phyloP scores from a whole-genome alignment of 1,140 invertebrate species.

The Platorchestia sp. region DNA sequence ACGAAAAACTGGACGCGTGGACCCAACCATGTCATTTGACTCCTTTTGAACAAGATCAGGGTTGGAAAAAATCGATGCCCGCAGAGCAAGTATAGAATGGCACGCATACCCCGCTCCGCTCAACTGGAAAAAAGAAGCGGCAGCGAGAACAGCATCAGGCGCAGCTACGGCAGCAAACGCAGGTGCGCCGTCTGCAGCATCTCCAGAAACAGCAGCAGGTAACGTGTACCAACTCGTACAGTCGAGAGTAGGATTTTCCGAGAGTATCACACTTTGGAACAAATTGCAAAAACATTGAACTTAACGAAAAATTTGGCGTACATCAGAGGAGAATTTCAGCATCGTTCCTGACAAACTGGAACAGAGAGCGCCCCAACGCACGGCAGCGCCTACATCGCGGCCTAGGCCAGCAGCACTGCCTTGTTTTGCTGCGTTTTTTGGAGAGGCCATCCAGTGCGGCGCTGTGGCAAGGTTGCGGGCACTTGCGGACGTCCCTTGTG shows the following conservation, averaged over 20 bases:
- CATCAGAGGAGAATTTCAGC: not conserved
- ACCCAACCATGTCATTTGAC: conserved; percentile 49
- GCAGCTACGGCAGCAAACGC: not conserved
- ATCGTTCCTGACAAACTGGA: not conserved
- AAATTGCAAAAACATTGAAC: not conserved
- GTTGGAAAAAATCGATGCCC: conserved; percentile 13
- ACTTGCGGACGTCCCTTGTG: not conserved
- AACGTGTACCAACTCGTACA: not conserved
- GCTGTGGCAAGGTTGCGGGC: not conserved
- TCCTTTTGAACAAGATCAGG: conserved; percentile 48
- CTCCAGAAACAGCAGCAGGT: not conserved
- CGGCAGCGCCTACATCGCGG: not conserved
- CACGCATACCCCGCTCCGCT: conserved; percentile 29
- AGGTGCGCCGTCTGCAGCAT: not conserved
- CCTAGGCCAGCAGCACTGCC: not conserved
- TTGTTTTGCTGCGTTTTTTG: not conserved
- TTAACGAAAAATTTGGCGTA: not conserved
- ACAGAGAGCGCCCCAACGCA: not conserved
- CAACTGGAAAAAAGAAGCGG: not conserved
- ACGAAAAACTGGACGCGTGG: conserved; percentile 42
- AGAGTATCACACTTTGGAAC: not conserved
- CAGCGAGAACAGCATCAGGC: not conserved
- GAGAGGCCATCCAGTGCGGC: not conserved
- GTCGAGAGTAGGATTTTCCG: too few relatives aligned
- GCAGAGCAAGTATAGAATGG: conserved; percentile 8